Conservation (phyloP, 2,113 vertebrate species). For the Herpetotheres cachinnans region DNA sequence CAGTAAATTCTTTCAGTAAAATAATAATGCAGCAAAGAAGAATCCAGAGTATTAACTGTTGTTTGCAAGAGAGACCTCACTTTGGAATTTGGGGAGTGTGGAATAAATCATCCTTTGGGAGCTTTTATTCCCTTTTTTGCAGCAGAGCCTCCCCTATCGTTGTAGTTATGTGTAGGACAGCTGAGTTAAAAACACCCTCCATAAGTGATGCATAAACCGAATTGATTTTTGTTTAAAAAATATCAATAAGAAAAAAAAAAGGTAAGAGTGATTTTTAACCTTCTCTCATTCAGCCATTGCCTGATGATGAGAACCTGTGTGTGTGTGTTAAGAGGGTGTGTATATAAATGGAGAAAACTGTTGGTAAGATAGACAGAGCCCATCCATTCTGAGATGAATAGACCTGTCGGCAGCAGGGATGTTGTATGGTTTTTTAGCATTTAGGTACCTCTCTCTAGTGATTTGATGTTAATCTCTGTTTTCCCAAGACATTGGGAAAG, state of each 20-base stretch:
- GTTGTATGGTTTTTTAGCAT: neutral
- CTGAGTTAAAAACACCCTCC: neutral
- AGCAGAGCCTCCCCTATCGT: neutral
- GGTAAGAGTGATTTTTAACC: neutral
- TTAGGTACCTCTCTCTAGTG: neutral
- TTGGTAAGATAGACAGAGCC: neutral
- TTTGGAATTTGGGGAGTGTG: neutral
- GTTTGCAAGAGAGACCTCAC: neutral
- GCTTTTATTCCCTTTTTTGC: neutral
- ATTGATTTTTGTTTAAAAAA: neutral
- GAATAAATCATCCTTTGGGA: neutral
- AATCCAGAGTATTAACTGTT: neutral
- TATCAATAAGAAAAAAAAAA: neutral
- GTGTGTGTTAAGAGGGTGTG: no score
- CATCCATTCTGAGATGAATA: neutral
- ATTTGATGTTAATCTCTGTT: neutral
- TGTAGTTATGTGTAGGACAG: neutral
- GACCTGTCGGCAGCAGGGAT: neutral
- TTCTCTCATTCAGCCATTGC: neutral
- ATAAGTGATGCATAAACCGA: neutral
- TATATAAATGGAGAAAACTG: neutral
- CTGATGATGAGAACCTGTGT: neutral
- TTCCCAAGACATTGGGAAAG: neutral
- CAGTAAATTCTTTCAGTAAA: neutral
- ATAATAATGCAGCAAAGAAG: neutral